Evolutionary conservation across 2,113 vertebrate genomes (phyloP).

Genomic region (Eolophus roseicapilla): DNA sequence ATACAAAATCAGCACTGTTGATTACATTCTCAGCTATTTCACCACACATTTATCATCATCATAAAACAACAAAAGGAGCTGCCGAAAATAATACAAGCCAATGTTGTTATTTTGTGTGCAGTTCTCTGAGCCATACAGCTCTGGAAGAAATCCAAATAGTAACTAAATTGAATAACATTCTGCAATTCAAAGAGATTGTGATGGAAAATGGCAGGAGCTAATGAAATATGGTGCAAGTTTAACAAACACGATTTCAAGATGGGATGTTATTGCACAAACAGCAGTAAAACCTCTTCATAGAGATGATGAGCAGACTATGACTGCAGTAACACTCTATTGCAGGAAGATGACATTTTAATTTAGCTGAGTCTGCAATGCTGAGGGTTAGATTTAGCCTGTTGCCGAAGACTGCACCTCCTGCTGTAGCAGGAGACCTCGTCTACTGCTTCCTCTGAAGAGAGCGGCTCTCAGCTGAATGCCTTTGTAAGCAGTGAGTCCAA

Average conservation of each 20-base stretch:
- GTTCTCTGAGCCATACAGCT: conserved; percentile 48
- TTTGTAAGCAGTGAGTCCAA: background rate
- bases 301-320: conserved; percentile 55
- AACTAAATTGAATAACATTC: conserved; percentile 67
- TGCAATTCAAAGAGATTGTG: conserved; percentile 66
- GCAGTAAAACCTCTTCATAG: conserved; percentile 53
- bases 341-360: conserved; percentile 50
- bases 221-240: conserved; percentile 66
- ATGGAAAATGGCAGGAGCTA: conserved; percentile 63
- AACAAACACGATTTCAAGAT: conserved; percentile 66
- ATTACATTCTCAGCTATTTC: conserved; percentile 56
- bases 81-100: conserved; percentile 43
- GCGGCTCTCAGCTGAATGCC: background rate
- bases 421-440: background rate
- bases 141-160: conserved; percentile 75
- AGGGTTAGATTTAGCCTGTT: background rate
- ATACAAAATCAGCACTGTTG: conserved; percentile 45
- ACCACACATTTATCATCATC: conserved; percentile 56
- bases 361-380: background rate
- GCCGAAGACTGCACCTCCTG: background rate
- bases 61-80: conserved; percentile 58
- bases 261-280: conserved; percentile 66
- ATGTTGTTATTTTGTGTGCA: conserved; percentile 61
- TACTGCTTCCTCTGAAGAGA: background rate
- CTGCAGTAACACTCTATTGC: background rate